These are phyloP conservation scores for Fopius arisanus DNA, from an alignment of 1,140 invertebrate genomes.

Conservation along the genomic window DNA sequence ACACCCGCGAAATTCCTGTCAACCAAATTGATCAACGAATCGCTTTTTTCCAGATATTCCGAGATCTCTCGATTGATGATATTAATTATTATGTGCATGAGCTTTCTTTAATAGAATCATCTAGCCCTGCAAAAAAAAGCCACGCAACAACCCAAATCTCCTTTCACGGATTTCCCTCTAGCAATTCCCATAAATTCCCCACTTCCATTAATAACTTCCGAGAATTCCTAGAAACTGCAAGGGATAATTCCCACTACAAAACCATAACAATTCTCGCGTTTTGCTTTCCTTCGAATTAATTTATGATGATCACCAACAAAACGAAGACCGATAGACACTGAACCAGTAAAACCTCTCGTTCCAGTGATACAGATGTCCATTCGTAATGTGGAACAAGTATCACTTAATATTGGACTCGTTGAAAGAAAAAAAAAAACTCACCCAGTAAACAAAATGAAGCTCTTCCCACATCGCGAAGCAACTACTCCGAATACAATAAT, in stretches of 20 bases:
- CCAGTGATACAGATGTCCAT: slow-evolving; percentile 13
- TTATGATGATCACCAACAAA: not conserved
- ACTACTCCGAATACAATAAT: not conserved
- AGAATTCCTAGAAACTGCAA: not conserved
- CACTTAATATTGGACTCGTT: slow-evolving; percentile 33
- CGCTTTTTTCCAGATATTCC: too few relatives aligned
- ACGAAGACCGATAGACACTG: not conserved
- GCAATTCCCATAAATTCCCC: not conserved
- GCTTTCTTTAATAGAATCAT: too few relatives aligned
- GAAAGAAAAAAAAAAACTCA: slow-evolving; percentile 5
- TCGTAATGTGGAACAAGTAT: slow-evolving; percentile 19
- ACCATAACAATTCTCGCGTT: not conserved
- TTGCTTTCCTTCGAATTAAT: not conserved
- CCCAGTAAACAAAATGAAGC: not conserved
- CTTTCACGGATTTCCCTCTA: not conserved
- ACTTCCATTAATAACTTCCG: not conserved
- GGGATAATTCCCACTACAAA: not conserved
- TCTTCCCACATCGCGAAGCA: not conserved
- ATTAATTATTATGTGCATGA: too few relatives aligned
- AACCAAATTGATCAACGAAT: too few relatives aligned
- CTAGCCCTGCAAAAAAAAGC: too few relatives aligned
- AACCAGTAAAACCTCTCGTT: slow-evolving; percentile 14
- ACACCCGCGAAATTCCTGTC: too few relatives aligned
- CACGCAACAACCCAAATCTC: not conserved
- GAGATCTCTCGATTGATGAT: too few relatives aligned